Conservation (phyloP, 1,140 invertebrate species). For the Belonocnema kinseyi region DNA sequence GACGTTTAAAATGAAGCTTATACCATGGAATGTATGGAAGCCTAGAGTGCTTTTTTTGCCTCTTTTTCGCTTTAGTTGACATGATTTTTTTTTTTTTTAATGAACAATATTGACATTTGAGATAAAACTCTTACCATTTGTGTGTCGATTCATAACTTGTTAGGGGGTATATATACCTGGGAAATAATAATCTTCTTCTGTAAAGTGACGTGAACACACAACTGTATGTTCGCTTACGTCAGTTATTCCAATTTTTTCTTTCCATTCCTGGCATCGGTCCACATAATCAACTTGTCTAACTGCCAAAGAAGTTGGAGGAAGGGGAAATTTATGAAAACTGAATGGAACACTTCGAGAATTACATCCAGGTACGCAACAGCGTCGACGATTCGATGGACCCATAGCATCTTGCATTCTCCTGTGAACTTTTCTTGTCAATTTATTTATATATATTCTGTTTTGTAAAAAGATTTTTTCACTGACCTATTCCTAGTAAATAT, state of each 20-base stretch:
- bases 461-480: too few relatives aligned
- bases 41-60: too few relatives aligned
- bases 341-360: not conserved
- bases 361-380: not conserved
- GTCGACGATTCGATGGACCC: not conserved
- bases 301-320: not conserved
- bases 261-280: not conserved
- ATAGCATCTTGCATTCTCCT: not conserved
- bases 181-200: constrained; percentile 8
- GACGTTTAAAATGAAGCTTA: too few relatives aligned
- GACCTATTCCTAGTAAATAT: too few relatives aligned
- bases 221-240: not conserved
- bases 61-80: too few relatives aligned
- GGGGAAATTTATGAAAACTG: not conserved
- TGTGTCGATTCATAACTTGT: too few relatives aligned
- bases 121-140: too few relatives aligned
- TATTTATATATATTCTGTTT: too few relatives aligned
- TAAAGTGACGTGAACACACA: not conserved
- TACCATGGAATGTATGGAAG: too few relatives aligned
- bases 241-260: not conserved
- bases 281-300: not conserved
- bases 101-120: too few relatives aligned
- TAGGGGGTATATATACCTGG: not conserved
- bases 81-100: too few relatives aligned
- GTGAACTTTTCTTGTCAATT: too few relatives aligned